phyloP scores from a whole-genome alignment of 2,888 invertebrate species.

The Trisateles emortualis region DNA sequence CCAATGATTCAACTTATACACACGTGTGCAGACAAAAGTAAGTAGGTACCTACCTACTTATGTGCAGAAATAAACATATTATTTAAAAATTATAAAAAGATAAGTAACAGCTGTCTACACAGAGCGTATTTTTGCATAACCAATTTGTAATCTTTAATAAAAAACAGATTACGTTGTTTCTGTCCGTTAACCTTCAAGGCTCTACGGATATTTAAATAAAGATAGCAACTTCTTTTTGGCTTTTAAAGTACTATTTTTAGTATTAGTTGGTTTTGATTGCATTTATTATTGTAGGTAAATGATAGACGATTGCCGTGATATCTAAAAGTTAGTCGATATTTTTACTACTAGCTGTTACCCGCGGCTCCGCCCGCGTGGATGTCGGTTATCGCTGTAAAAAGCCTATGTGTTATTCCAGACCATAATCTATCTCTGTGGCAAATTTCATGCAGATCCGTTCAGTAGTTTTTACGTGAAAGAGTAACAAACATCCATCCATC shows the following conservation, averaged over 20 bases:
- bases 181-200: slow-evolving; percentile 9
- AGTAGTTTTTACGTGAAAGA: no score
- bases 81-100: slow-evolving; percentile 35
- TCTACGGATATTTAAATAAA: slow-evolving; percentile 14
- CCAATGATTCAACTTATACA: slow-evolving; percentile 12
- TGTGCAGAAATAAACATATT: slow-evolving; percentile 19
- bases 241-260: background rate
- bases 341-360: no score
- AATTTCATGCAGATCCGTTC: no score
- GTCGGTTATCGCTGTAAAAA: no score
- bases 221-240: background rate
- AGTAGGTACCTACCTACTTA: slow-evolving; percentile 27
- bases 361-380: no score
- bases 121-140: slow-evolving; percentile 24
- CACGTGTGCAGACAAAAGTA: slow-evolving; percentile 23
- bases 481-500: no score
- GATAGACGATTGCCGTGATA: background rate
- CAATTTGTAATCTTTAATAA: slow-evolving; percentile 39
- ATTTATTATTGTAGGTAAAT: background rate
- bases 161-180: slow-evolving; percentile 28
- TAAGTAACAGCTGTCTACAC: slow-evolving; percentile 37
- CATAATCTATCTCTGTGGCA: no score
- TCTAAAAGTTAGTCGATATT: no score
- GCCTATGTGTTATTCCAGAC: no score
- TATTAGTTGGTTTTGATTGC: background rate